phyloP scores from a whole-genome alignment of 2,113 vertebrate genomes.

The Chaetops frenatus region DNA sequence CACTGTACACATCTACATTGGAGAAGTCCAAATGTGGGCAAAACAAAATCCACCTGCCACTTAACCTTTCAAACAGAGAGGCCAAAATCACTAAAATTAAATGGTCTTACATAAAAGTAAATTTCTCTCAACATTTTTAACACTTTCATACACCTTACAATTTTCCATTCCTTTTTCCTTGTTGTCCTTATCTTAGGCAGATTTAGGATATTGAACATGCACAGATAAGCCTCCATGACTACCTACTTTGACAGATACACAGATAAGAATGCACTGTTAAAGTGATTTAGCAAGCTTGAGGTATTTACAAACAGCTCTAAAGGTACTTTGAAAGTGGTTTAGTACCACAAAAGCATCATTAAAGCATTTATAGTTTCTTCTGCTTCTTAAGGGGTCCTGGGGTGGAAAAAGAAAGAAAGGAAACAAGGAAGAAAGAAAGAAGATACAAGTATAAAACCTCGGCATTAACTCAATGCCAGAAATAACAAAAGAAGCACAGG shows the following conservation, averaged over 20 bases:
- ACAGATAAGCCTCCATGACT: conserved; percentile 55
- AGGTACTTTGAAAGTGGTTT: neutral
- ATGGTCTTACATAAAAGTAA: neutral
- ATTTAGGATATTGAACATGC: conserved; percentile 52
- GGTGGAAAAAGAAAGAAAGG: neutral
- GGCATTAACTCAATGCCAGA: neutral
- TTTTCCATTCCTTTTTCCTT: neutral
- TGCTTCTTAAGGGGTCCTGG: neutral
- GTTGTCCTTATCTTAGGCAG: conserved; percentile 46
- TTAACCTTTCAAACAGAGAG: neutral
- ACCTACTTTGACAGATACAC: conserved; percentile 53
- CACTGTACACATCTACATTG: neutral
- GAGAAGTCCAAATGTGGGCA: neutral
- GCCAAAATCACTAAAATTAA: neutral
- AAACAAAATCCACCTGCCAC: neutral
- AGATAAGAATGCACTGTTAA: conserved; percentile 46
- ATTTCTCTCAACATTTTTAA: neutral
- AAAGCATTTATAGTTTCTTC: neutral
- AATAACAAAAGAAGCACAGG: neutral
- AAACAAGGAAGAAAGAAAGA: neutral
- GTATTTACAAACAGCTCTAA: conserved; percentile 25
- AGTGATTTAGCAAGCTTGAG: conserved; percentile 41
- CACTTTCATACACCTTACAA: neutral
- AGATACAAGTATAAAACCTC: neutral
- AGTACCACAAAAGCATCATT: neutral